A percentile compares a stretch with the other conserved stretches of the same genome.
Conservation (phyloP, 1,140 invertebrate genomes). For the Mesaphorura yosii region DNA sequence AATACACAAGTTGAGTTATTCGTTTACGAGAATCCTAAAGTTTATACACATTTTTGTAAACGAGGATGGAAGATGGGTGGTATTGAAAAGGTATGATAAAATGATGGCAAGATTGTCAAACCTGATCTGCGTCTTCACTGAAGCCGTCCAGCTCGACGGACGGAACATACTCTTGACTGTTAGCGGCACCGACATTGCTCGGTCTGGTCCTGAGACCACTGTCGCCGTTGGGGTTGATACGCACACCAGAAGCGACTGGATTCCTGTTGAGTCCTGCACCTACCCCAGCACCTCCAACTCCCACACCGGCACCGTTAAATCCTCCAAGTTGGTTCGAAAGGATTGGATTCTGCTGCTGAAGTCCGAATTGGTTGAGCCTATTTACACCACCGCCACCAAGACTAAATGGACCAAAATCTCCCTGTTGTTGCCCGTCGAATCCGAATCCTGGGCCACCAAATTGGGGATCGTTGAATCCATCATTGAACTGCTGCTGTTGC, state of each 20-base stretch:
- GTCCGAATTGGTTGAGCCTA: background rate
- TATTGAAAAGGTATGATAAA: too few relatives aligned
- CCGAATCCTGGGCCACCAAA: background rate
- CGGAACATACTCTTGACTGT: constrained; percentile 18
- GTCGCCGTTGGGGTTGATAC: background rate
- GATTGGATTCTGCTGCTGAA: background rate
- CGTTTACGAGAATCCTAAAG: too few relatives aligned
- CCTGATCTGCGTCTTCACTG: constrained; percentile 31
- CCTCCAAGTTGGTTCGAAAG: too few relatives aligned
- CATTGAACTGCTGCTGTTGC: constrained; percentile 3
- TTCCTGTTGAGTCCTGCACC: background rate
- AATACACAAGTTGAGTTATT: too few relatives aligned
- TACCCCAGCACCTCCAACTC: background rate
- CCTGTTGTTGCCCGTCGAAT: background rate
- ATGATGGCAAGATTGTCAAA: background rate
- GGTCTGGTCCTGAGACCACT: background rate
- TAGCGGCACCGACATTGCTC: background rate
- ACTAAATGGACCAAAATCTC: background rate
- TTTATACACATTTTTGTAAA: too few relatives aligned
- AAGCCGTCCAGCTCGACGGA: constrained; percentile 28
- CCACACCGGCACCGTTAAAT: background rate
- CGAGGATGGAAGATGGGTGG: too few relatives aligned
- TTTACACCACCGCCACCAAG: background rate
- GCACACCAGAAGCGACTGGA: constrained; percentile 5
- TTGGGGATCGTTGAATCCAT: constrained; percentile 5